Evolutionary conservation across 2,888 invertebrate genomes (phyloP).

Genomic region (Napeogenes inachia): DNA sequence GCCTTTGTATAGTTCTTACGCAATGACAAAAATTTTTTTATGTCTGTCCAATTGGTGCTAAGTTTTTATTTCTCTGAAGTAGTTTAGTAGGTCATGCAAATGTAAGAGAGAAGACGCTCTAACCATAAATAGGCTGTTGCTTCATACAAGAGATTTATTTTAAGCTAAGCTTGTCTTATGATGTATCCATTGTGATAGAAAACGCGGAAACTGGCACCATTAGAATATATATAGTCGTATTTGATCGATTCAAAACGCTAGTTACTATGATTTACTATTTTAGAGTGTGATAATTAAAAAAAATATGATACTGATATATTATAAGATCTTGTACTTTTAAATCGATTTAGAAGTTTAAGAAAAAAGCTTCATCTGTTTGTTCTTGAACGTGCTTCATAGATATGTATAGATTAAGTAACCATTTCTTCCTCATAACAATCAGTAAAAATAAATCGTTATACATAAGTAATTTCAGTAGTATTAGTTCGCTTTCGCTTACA

Average conservation of each 20-base stretch:
- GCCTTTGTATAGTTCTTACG: neutral
- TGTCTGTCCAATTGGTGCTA: neutral
- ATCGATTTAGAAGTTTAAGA: too few species aligned
- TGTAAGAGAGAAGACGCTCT: conserved; percentile 17
- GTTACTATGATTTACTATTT: too few species aligned
- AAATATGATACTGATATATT: too few species aligned
- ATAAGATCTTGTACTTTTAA: too few species aligned
- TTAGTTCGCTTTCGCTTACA: conserved; percentile 12
- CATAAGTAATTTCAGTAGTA: neutral
- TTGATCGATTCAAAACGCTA: neutral
- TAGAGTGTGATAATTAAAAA: too few species aligned
- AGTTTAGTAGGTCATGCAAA: conserved; percentile 25
- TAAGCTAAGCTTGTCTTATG: conserved; percentile 26
- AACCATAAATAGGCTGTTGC: conserved; percentile 29
- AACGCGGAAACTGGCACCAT: conserved; percentile 11
- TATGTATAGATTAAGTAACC: too few species aligned
- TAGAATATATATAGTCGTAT: neutral
- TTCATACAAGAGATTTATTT: conserved; percentile 32
- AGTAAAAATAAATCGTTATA: neutral
- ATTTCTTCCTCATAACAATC: neutral
- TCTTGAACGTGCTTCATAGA: too few species aligned
- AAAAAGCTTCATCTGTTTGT: too few species aligned
- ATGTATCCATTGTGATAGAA: conserved; percentile 1
- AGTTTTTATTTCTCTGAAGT: conserved; percentile 15
- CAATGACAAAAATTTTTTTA: neutral